Evolutionary conservation across 2,797 vertebrate species (phyloP).

Genomic region (Chloroceryle amazona): DNA sequence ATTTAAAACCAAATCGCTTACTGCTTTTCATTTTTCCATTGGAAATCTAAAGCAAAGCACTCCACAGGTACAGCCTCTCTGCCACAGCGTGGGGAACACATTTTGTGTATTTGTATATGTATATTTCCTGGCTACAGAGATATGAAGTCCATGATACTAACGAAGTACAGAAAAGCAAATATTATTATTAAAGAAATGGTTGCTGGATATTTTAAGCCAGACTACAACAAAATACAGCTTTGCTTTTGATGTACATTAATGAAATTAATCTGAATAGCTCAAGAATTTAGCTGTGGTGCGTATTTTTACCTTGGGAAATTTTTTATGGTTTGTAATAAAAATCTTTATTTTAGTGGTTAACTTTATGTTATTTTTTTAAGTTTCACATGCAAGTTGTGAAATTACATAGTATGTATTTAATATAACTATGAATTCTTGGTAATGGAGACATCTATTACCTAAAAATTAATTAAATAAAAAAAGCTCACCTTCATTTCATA

Average conservation of each 20-base stretch:
- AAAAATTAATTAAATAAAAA: neutral
- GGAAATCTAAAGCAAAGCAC: neutral
- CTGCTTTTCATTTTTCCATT: neutral
- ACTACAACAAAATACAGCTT: neutral
- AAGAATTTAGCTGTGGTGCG: too few relatives aligned
- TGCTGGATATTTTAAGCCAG: neutral
- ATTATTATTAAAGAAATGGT: neutral
- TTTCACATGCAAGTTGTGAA: neutral
- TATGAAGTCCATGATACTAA: neutral
- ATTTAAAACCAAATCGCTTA: neutral
- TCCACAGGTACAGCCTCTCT: neutral
- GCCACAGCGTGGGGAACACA: rapidly evolving
- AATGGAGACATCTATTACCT: neutral
- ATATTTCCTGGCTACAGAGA: neutral
- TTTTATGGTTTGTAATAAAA: neutral
- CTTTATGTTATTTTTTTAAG: neutral
- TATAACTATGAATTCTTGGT: neutral
- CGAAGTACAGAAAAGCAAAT: neutral
- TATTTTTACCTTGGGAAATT: neutral
- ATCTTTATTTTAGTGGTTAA: neutral
- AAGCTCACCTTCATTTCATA: neutral
- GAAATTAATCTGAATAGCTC: neutral
- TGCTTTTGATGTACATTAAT: neutral
- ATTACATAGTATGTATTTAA: neutral
- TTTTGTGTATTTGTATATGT: neutral